Evolutionary conservation across 1,140 invertebrate species (phyloP).

Genomic region (Drosophila equinoxialis): DNA sequence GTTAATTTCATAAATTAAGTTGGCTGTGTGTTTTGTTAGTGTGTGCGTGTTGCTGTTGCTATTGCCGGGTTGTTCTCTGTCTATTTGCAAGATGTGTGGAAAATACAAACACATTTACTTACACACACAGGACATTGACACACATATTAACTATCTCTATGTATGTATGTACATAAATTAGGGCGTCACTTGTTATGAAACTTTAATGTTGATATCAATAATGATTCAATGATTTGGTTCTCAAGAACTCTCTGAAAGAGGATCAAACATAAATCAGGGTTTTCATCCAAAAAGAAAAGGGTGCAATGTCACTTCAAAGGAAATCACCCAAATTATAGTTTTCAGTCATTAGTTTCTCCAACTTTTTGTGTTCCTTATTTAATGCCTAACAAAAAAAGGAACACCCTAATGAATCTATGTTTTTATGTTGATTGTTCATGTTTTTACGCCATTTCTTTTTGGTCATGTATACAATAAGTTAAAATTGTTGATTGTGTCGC

Average conservation of each 20-base stretch:
- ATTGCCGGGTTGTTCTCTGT: constrained; percentile 10
- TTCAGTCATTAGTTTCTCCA: too few relatives aligned
- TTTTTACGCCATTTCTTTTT: constrained; percentile 32
- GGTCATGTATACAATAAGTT: constrained; percentile 48
- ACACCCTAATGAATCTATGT: background rate
- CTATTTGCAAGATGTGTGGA: constrained; percentile 13
- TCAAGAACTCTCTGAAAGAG: too few relatives aligned
- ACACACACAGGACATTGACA: constrained; percentile 10
- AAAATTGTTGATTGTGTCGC: constrained; percentile 38
- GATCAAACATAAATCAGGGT: too few relatives aligned
- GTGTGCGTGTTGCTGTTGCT: constrained; percentile 18
- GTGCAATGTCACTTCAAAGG: too few relatives aligned
- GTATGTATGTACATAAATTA: constrained; percentile 9
- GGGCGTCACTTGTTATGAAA: background rate
- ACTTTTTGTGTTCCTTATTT: too few relatives aligned
- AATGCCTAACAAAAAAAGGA: background rate
- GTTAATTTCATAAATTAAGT: constrained; percentile 78
- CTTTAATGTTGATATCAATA: too few relatives aligned
- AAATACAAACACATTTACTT: constrained; percentile 8
- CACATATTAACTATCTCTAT: constrained; percentile 13
- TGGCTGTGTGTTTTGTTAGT: constrained; percentile 34
- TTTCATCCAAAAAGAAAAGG: too few relatives aligned
- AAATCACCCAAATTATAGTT: too few relatives aligned
- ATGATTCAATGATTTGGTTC: too few relatives aligned
- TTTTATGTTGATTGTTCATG: constrained; percentile 5